phyloP scores from a whole-genome alignment of 2,888 invertebrate genomes.

The Caenorhabditis sp. region DNA sequence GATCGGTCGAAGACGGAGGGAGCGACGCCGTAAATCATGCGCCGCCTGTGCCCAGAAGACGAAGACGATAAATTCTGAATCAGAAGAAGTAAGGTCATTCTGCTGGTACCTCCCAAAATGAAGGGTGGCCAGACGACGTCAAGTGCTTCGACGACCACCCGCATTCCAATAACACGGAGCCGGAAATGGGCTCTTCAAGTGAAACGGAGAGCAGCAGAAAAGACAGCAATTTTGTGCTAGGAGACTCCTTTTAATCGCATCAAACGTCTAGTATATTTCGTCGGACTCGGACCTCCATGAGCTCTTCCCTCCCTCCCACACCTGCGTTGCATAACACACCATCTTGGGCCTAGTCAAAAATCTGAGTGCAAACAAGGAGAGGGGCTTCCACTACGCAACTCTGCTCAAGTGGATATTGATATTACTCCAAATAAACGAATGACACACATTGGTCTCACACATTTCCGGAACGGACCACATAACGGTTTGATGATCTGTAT shows the following conservation, averaged over 20 bases:
- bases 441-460: neutral
- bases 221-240: slow-evolving; percentile 45
- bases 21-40: slow-evolving; percentile 54
- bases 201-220: slow-evolving; percentile 33
- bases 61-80: slow-evolving; percentile 53
- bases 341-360: slow-evolving; percentile 48
- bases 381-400: slow-evolving; percentile 42
- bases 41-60: slow-evolving; percentile 50
- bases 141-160: slow-evolving; percentile 48
- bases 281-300: slow-evolving; percentile 26
- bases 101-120: slow-evolving; percentile 23
- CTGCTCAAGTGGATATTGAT: slow-evolving; percentile 53
- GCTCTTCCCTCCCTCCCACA: slow-evolving; percentile 27
- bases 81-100: slow-evolving; percentile 49
- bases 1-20: slow-evolving; percentile 41
- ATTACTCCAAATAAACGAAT: slow-evolving; percentile 39
- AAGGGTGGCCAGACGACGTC: slow-evolving; percentile 33
- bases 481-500: neutral
- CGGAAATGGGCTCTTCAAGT: slow-evolving; percentile 57
- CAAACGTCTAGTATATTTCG: slow-evolving; percentile 45
- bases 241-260: slow-evolving; percentile 44
- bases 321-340: slow-evolving; percentile 48
- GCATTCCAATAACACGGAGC: slow-evolving; percentile 53
- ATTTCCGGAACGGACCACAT: slow-evolving; percentile 26
- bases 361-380: slow-evolving; percentile 31